Conservation (phyloP, 2,888 invertebrate species). For the Drosophila pullipes region DNA sequence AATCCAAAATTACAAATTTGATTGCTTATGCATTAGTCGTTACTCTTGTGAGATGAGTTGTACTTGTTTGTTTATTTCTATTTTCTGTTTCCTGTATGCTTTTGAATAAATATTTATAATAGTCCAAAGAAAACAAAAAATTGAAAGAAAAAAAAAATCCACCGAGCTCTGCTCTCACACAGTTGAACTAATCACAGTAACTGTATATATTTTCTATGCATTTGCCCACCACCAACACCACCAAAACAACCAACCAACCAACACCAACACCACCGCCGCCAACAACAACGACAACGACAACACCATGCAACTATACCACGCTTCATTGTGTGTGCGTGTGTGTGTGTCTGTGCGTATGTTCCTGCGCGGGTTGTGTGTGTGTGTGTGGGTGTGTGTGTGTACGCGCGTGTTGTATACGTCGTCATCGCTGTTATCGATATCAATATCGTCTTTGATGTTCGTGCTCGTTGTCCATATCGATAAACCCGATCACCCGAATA, state of each 20-base stretch:
- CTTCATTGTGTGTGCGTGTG: constrained; percentile 9
- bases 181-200: constrained; percentile 76
- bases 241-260: constrained; percentile 54
- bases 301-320: constrained; percentile 38
- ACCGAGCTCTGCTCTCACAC: constrained; percentile 71
- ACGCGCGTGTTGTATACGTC: constrained; percentile 64
- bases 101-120: constrained; percentile 57
- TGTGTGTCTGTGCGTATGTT: constrained; percentile 24
- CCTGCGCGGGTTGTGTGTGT: constrained; percentile 19
- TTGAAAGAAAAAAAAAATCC: constrained; percentile 26
- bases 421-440: constrained; percentile 55
- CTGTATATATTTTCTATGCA: constrained; percentile 81
- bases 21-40: constrained; percentile 81
- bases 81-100: constrained; percentile 68
- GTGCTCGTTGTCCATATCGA: constrained; percentile 56
- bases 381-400: constrained; percentile 9
- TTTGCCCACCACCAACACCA: constrained; percentile 71
- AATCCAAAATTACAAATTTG: constrained; percentile 61
- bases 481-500: constrained; percentile 20
- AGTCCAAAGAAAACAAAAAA: constrained; percentile 30
- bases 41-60: constrained; percentile 73
- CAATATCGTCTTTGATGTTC: constrained; percentile 58
- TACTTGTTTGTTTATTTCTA: constrained; percentile 42
- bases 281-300: constrained; percentile 38
- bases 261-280: constrained; percentile 41